Conservation (phyloP, 2,888 invertebrate genomes). For the Oasisia sp. region DNA sequence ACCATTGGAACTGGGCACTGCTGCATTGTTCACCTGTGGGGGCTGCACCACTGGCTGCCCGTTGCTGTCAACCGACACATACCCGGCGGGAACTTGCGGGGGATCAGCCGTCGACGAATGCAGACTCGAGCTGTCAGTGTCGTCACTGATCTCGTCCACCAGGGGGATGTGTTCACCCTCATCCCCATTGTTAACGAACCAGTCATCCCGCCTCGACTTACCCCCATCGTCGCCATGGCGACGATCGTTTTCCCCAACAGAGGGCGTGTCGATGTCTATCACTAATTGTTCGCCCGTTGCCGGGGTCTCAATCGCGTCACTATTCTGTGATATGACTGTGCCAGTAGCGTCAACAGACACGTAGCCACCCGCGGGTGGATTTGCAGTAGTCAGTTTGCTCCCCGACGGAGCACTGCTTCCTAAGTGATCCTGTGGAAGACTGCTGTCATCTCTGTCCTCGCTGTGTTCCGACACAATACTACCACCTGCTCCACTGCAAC, state of each 20-base stretch:
- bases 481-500: not conserved
- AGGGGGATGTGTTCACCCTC: not conserved
- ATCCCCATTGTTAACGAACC: not conserved
- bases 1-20: not conserved
- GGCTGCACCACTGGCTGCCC: not conserved
- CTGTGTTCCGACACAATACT: not conserved
- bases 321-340: not conserved
- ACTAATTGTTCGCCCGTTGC: not conserved
- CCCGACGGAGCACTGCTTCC: not conserved
- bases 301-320: not conserved
- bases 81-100: not conserved
- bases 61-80: not conserved
- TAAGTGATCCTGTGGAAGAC: not conserved
- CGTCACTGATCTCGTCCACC: slow-evolving; percentile 4
- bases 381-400: not conserved
- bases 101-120: not conserved
- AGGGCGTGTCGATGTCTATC: not conserved
- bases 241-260: not conserved
- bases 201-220: not conserved
- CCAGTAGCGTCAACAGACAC: not conserved
- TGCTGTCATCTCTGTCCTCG: not conserved
- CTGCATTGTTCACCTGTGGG: not conserved
- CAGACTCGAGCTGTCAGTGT: not conserved
- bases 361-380: not conserved
- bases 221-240: not conserved